phyloP scores from a whole-genome alignment of 2,888 invertebrate genomes.

The Rugalucina vietnamica region DNA sequence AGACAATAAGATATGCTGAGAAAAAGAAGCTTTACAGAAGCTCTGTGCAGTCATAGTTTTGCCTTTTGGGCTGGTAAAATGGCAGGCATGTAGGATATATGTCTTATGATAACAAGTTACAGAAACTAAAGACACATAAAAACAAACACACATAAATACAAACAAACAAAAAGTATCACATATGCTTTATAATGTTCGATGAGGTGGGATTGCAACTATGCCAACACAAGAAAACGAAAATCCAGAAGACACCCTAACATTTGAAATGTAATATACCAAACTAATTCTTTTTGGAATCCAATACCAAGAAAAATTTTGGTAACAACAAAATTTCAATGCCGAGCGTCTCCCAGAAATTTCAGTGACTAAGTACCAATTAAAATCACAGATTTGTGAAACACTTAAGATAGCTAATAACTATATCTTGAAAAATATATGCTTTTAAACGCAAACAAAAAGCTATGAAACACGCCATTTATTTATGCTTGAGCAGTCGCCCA shows the following conservation, averaged over 20 bases:
- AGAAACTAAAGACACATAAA: not conserved
- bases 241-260: not conserved
- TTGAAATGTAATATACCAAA: too few relatives aligned
- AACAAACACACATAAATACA: too few relatives aligned
- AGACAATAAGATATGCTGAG: too few relatives aligned
- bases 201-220: constrained; percentile 42
- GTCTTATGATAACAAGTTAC: not conserved
- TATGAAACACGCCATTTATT: not conserved
- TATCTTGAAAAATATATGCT: not conserved
- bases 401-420: not conserved
- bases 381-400: constrained; percentile 11
- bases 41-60: too few relatives aligned
- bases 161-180: constrained; percentile 10
- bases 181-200: not conserved
- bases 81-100: too few relatives aligned
- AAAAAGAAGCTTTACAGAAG: too few relatives aligned
- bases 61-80: too few relatives aligned
- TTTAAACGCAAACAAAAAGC: not conserved
- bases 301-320: too few relatives aligned
- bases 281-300: too few relatives aligned
- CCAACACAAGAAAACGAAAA: constrained; percentile 7
- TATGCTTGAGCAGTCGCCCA: not conserved
- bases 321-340: too few relatives aligned
- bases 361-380: not conserved
- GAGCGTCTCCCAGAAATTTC: not conserved